Conservation (phyloP, 2,113 vertebrate species). For the Petroica traversi region DNA sequence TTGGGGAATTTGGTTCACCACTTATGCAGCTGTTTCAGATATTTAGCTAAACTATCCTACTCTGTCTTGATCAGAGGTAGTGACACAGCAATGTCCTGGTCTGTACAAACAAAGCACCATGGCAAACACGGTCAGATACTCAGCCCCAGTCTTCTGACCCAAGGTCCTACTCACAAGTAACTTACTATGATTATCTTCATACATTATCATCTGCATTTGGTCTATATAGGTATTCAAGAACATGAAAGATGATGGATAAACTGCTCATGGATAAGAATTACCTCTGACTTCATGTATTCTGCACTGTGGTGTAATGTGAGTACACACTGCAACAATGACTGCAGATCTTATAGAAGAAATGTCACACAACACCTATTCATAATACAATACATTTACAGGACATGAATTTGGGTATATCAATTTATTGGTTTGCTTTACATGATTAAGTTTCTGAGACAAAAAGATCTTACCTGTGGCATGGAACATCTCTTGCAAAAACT, state of each 20-base stretch:
- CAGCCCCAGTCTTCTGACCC: background rate
- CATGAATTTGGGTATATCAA: background rate
- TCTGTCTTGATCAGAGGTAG: background rate
- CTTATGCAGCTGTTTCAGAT: background rate
- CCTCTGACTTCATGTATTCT: background rate
- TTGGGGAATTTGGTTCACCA: background rate
- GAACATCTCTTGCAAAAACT: conserved; percentile 16
- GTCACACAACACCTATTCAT: background rate
- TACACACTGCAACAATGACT: background rate
- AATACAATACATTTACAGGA: background rate
- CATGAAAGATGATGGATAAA: background rate
- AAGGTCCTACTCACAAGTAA: background rate
- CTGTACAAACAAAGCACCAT: background rate
- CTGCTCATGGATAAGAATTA: background rate
- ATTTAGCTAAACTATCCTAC: background rate
- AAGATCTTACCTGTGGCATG: conserved; percentile 62
- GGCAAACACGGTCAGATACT: background rate
- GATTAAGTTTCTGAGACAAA: background rate
- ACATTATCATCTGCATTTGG: background rate
- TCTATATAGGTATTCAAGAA: background rate
- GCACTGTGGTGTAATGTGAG: background rate
- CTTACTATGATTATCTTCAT: background rate
- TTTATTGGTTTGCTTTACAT: background rate
- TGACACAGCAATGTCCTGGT: background rate
- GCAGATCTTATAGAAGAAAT: background rate